A percentile compares a stretch with the other conserved stretches of the same genome.
phyloP scores from a whole-genome alignment of 2,888 invertebrate species.

The Andrena flavipes region DNA sequence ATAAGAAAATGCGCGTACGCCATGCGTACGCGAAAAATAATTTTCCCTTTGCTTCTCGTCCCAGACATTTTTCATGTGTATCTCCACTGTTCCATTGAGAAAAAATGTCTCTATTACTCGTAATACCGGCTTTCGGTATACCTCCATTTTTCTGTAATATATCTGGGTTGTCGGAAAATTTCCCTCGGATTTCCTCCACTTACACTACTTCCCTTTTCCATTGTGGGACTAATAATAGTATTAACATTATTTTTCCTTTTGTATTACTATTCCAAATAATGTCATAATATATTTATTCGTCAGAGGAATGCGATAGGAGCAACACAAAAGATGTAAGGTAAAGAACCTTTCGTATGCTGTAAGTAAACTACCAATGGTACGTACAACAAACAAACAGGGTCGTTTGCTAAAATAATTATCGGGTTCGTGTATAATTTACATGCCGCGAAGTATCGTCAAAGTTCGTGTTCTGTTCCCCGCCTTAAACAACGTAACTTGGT shows the following conservation, averaged over 20 bases:
- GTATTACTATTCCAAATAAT: not conserved
- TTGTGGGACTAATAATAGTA: not conserved
- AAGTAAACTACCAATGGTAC: not conserved
- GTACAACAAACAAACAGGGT: not conserved
- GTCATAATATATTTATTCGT: not conserved
- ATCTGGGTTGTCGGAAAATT: constrained; percentile 15
- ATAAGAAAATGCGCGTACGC: not conserved
- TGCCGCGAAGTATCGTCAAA: not conserved
- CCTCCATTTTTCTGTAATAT: constrained; percentile 25
- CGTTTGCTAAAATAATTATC: not conserved
- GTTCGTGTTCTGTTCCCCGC: constrained; percentile 32
- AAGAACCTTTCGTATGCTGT: too few relatives aligned
- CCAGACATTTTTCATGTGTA: not conserved
- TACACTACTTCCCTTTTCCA: not conserved
- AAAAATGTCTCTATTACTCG: constrained; percentile 22
- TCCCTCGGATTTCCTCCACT: not conserved
- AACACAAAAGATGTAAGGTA: too few relatives aligned
- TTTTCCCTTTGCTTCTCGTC: not conserved
- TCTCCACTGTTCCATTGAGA: not conserved
- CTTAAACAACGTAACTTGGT: constrained; percentile 41
- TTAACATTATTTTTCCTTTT: not conserved
- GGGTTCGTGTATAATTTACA: constrained; percentile 6
- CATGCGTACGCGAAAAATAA: constrained; percentile 6
- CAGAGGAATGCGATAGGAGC: too few relatives aligned
- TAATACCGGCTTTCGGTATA: constrained; percentile 6